A percentile compares a stretch with the other conserved stretches of the same genome.
Evolutionary conservation across 1,140 invertebrate genomes (phyloP).

Genomic region (Drosophila sp.): DNA sequence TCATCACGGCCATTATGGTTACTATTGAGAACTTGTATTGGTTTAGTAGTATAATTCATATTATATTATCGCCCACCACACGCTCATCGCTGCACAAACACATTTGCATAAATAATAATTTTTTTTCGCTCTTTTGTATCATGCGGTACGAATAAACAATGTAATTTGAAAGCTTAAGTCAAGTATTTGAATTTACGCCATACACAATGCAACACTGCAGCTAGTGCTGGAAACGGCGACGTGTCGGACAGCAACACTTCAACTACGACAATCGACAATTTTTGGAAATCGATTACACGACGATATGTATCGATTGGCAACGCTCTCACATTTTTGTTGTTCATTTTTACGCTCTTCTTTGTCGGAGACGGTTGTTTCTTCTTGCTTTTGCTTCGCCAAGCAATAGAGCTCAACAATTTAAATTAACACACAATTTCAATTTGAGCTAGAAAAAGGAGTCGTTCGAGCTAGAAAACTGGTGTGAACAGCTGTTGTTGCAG

Average conservation of each 20-base stretch:
- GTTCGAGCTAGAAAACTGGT: conserved; percentile 41
- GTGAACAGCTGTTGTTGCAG: conserved; percentile 53
- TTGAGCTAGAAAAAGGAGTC: conserved; percentile 44
- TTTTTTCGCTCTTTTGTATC: conserved; percentile 3
- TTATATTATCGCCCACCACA: conserved; percentile 19
- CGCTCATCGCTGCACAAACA: conserved; percentile 41
- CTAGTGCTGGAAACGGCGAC: background rate
- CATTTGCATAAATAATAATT: conserved; percentile 16
- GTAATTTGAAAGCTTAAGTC: conserved; percentile 37
- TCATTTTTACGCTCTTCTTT: conserved; percentile 55
- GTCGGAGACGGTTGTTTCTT: conserved; percentile 50
- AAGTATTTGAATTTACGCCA: conserved; percentile 15
- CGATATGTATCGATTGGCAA: conserved; percentile 23
- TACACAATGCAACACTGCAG: conserved; percentile 4
- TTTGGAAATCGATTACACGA: conserved; percentile 9
- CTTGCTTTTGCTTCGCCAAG: conserved; percentile 26
- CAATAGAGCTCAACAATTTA: conserved; percentile 38
- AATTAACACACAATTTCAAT: conserved; percentile 45
- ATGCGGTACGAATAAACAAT: conserved; percentile 36
- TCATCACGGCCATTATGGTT: conserved; percentile 74
- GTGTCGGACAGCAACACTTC: background rate
- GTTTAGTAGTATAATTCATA: conserved; percentile 5
- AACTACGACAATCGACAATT: background rate
- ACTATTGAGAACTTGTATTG: conserved; percentile 49
- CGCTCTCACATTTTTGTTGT: conserved; percentile 42